Base-by-base conservation (phyloP, 2,888 invertebrate species). In the Lycaena phlaeas region DNA sequence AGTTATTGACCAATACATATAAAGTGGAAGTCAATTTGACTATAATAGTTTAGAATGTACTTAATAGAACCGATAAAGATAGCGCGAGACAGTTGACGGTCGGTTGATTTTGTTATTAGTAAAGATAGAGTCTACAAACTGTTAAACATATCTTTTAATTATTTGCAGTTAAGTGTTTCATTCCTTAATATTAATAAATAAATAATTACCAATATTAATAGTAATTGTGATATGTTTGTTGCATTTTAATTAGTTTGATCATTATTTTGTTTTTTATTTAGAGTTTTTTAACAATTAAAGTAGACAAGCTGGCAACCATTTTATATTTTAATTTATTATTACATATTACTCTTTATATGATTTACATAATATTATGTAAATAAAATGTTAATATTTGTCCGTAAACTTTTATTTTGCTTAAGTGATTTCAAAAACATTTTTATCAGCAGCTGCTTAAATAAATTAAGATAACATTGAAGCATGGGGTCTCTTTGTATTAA, bases 1-100 rank as follows among this genome's bases (percentile, higher is more conserved):
- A 34, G 34, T 34, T 34, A 34, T 34, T 34, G 34, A 22, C 34
- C 18, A 22, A 34, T 34, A 18, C 22, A 34, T 34, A 34, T 34
- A 22, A 34, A 34, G 11, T 34, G 34, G 34, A 18, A 18, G 34
- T 34, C 34, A 34, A 34, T 34, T 22, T 34, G 22, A 34, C 34
- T 34, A 34, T 34, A 22, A 34, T 34, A 34, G 34, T 34, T 34
- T 22, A 34, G 22, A 34, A 17, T 7, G 17, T 34, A 34, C 14
- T 34, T 34, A 34, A 34, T 34, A 34, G 34, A 34, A 12, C 18
- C 34, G 6, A 18, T 34, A 34, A 34, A 34, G 34, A 34, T 34
- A 34, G 12, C 18, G 34, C 34, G 22, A 18, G 14, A 12, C 34
- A 12, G 34, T 34, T 11, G 15, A 31, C 31, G 15, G 4, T 34